Base-by-base conservation (phyloP, 2,113 vertebrate species). In the Cisticola juncidis region DNA sequence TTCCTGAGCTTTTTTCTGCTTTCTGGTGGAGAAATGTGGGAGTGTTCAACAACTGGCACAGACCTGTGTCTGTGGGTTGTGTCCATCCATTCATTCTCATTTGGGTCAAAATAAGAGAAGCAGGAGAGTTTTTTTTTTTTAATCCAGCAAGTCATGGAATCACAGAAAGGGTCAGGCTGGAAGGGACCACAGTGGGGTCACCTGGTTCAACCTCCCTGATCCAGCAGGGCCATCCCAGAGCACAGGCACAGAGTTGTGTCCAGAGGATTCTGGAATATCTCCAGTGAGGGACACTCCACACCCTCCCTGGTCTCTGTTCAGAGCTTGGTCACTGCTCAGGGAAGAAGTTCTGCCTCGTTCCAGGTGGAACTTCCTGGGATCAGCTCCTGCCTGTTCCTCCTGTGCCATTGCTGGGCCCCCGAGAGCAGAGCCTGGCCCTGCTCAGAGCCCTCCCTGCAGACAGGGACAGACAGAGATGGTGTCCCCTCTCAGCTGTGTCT, bases 311-410 rank as follows among this genome's bases (percentile, higher is more conserved):
- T 13, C 23, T 21, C 28, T 66, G 14, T 14, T 21, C 12, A 38
- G 12, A 0, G 19, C 33, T 50, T 1, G 4, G 45, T 74, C 60
- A 18, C 53, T 51, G 44, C 9, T 0, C 24, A n/a, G 19, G 9
- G 24, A 16, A 24, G 22, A 74, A 60, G 16, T 47, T 53, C 20
- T 47, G 7, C 38, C 45, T 53, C 45, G 7, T n/a, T 38, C 4
- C 60, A 60, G 36, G 9, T n/a, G 77, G 45, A 81, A n/a, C 1
- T 60, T 68, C 11, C 45, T 31, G 70, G 7, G 9, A 47, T 76
- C 47, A 22, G 17, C 11, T 35, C 24, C 45, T 74, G 53, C 24
- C 20, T 0, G 0, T 74, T 6, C 45, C 53, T 61, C 29, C 6
- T 10, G 38, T 74, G 3, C 23, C 38, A 22, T 9, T 53, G 20